A percentile compares a stretch with the other conserved stretches of the same genome.
These are phyloP conservation scores for Zeuzera pyrina DNA, from an alignment of 2,888 invertebrate species.

Conservation along the genomic window DNA sequence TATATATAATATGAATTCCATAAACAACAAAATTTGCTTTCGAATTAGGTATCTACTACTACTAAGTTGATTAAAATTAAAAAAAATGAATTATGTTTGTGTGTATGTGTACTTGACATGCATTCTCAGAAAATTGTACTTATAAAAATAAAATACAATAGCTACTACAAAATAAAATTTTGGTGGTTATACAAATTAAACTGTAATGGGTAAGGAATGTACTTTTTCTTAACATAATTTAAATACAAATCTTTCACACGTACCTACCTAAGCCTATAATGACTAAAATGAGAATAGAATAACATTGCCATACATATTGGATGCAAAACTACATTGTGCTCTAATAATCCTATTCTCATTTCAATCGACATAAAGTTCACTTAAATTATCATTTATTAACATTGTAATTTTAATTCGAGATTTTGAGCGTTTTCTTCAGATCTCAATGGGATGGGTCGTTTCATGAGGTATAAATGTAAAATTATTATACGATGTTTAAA, in stretches of 20 bases:
- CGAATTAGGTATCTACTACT: conserved; percentile 19
- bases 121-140: conserved; percentile 8
- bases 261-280: too few species aligned
- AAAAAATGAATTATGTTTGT: too few species aligned
- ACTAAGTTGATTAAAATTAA: too few species aligned
- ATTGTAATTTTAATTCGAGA: conserved; percentile 1
- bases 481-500: too few species aligned
- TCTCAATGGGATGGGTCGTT: conserved; percentile 28
- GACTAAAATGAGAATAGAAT: conserved; percentile 71
- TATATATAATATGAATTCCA: conserved; percentile 64
- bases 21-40: conserved; percentile 21
- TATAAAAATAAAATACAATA: conserved; percentile 8
- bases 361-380: conserved; percentile 26
- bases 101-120: conserved; percentile 6
- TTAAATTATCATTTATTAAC: conserved; percentile 2
- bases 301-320: not conserved
- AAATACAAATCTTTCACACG: too few species aligned
- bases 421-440: conserved; percentile 19
- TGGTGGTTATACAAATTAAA: conserved; percentile 22
- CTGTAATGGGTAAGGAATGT: not conserved
- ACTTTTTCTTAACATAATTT: not conserved
- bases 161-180: conserved; percentile 14
- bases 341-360: conserved; percentile 64
- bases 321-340: conserved; percentile 25
- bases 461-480: not conserved